Conservation (phyloP, 2,888 invertebrate species). For the Caenorhabditis imperialis region DNA sequence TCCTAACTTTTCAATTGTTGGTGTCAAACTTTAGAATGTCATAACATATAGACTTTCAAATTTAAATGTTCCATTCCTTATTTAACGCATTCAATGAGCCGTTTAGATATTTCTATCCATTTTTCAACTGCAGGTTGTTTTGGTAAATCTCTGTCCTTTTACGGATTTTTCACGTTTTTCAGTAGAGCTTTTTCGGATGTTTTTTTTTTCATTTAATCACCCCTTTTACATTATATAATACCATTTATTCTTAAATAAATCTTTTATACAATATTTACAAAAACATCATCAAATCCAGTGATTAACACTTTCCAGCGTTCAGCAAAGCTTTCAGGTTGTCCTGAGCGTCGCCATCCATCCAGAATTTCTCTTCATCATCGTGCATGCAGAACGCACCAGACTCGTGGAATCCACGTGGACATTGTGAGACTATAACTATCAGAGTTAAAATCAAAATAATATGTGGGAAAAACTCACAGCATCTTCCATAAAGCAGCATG, state of each 20-base stretch:
- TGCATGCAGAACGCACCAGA: slow-evolving; percentile 73
- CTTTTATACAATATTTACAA: slow-evolving; percentile 38
- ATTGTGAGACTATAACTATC: slow-evolving; percentile 69
- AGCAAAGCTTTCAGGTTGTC: slow-evolving; percentile 69
- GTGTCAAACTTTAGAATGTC: too few relatives aligned
- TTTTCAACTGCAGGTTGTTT: slow-evolving; percentile 6
- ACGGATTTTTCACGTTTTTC: slow-evolving; percentile 3
- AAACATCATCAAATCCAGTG: too few relatives aligned
- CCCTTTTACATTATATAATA: too few relatives aligned
- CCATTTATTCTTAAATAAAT: background rate
- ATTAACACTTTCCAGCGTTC: slow-evolving; percentile 71
- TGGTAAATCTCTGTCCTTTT: slow-evolving; percentile 6
- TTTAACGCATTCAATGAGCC: background rate
- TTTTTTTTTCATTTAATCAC: background rate
- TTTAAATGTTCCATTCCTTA: too few relatives aligned
- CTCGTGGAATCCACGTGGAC: slow-evolving; percentile 74
- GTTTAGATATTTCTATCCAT: slow-evolving; percentile 9
- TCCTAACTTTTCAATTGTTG: background rate
- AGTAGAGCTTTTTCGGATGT: background rate
- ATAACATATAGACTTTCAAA: too few relatives aligned
- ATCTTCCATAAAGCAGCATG: slow-evolving; percentile 74
- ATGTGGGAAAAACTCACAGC: slow-evolving; percentile 64
- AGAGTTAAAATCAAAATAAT: background rate
- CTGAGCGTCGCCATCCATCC: slow-evolving; percentile 72
- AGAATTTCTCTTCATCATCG: slow-evolving; percentile 75